Conservation (phyloP, 2,888 invertebrate species). For the Plutella xylostella region DNA sequence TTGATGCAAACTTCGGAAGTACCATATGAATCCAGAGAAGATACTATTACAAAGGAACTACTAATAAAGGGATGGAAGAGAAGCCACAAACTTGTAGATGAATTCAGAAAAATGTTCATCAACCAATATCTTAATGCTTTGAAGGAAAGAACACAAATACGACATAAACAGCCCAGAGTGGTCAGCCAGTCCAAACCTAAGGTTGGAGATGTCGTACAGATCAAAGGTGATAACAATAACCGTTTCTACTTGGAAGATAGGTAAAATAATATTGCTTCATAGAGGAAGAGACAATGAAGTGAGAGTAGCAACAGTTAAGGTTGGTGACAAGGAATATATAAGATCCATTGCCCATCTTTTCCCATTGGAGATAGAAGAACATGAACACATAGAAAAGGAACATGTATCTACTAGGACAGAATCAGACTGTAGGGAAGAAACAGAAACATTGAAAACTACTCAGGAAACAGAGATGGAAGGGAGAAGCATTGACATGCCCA, state of each 20-base stretch:
- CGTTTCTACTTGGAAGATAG: constrained; percentile 8
- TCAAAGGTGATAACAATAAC: constrained; percentile 10
- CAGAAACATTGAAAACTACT: too few species aligned
- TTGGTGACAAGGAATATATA: background rate
- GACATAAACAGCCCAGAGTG: constrained; percentile 3
- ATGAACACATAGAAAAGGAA: background rate
- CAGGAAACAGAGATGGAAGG: too few species aligned
- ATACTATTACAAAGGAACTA: constrained; percentile 5
- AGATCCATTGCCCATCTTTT: constrained; percentile 9
- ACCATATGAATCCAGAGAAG: background rate
- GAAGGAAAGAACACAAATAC: constrained; percentile 8
- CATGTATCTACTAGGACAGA: too few species aligned
- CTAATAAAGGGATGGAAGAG: constrained; percentile 14
- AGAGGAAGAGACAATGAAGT: constrained; percentile 6
- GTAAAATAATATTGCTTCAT: constrained; percentile 6
- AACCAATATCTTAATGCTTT: constrained; percentile 7
- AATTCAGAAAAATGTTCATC: constrained; percentile 5
- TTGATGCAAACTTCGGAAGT: background rate
- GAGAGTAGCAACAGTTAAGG: constrained; percentile 11
- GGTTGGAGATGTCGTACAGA: constrained; percentile 9
- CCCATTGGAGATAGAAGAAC: constrained; percentile 6
- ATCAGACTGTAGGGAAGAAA: too few species aligned
- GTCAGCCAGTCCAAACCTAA: background rate
- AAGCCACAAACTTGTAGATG: constrained; percentile 11
- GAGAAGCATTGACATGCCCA: too few species aligned